These are phyloP conservation scores for Sphenodon punctatus DNA, from an alignment of 2,797 vertebrate genomes.

Conservation along the genomic window DNA sequence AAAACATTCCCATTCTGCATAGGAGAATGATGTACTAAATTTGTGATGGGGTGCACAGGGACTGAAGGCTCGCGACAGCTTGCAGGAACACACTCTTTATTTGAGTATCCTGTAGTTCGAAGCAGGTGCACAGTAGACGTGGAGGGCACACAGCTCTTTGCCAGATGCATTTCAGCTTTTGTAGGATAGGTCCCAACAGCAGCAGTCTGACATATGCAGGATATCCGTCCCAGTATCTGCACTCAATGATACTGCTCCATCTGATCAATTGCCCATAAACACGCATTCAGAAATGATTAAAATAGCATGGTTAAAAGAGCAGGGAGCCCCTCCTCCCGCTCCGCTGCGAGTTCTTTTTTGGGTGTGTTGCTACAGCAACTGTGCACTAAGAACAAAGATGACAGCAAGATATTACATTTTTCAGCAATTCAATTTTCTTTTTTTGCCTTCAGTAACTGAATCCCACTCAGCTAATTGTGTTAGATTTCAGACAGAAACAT, in stretches of 20 bases:
- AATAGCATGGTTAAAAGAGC: slow-evolving; percentile 46
- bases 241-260: neutral
- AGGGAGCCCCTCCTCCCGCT: slow-evolving; percentile 49
- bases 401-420: slow-evolving; percentile 73
- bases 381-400: slow-evolving; percentile 68
- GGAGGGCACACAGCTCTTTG: accelerated
- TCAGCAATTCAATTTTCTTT: slow-evolving; percentile 70
- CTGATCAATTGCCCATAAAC: neutral
- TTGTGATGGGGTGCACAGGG: no score
- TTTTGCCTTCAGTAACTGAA: slow-evolving; percentile 49
- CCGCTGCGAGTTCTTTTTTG: slow-evolving; percentile 57
- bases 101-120: neutral
- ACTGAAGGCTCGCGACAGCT: neutral
- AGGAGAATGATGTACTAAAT: neutral
- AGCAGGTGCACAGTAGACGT: neutral
- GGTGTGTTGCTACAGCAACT: slow-evolving; percentile 75
- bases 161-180: neutral
- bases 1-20: neutral
- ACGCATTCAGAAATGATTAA: slow-evolving; percentile 47
- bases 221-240: neutral
- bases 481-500: slow-evolving; percentile 55
- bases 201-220: neutral
- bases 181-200: neutral
- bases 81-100: neutral
- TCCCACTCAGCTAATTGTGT: slow-evolving; percentile 52